Evolutionary conservation across 2,888 invertebrate species (phyloP), one percentile per base, ranked within the genome.

Genomic region (Chaitophorus viminalis): DNA sequence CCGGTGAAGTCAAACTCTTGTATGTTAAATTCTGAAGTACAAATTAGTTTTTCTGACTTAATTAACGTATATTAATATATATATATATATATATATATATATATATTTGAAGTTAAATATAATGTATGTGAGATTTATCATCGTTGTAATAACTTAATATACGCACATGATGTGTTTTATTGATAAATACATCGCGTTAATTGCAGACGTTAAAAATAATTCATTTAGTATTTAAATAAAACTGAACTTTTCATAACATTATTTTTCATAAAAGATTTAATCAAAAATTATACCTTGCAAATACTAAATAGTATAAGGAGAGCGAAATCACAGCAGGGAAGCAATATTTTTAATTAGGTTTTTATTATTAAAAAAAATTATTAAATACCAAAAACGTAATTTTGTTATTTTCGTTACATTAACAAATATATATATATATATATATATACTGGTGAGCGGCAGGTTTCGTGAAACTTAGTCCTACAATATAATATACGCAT

Each of bases 331-430:
- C 46, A 17, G 9, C 14, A 29, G 70, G 31, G 81, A 81, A 81
- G 46, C 21, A 31, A 70, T 81, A 70, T 46, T 81, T 70, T 81
- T 81, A 81, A 46, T 81, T 25, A 46, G 6, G 29, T 70, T 70
- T 31, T 31, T 76, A 25, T 31, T 46, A 2, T 81, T 46, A 65
- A 65, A 79, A 81, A 81, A n/a, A 68, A 81, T 18, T 36, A 36
- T 39, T 39, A 6, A 68, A n/a, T 6, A 31, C 46, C n/a, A 4
- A 29, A 46, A 81, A 68, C 46, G 29, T 25, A 68, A 68, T 21
- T 46, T 68, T 1, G 11, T 46, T 25, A 68, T 21, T 31, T 11
- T 46, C 46, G 46, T 46, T 46, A 46, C 14, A 46, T 46, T 11
- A 14, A 14, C 6, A 36, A 5, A n/a, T 36, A 36, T 36, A 36